Evolutionary conservation across 2,888 invertebrate genomes (phyloP), one percentile per base, ranked within the genome.

Genomic region (Eurytoma adleriae): DNA sequence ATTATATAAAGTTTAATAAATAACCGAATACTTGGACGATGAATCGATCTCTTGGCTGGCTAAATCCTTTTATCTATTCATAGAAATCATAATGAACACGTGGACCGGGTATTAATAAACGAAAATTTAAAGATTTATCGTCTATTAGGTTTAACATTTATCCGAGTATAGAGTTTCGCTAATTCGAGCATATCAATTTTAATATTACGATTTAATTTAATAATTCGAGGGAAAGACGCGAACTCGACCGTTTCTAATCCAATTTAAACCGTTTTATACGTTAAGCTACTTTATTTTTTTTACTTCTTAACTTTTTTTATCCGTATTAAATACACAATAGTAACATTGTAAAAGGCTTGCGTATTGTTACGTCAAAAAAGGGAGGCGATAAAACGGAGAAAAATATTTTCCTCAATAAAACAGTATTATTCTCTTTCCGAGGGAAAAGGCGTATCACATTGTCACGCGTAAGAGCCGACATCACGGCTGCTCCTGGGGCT

Each of bases 41-140:
- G 50, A 69, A 80, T 80, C 72, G 76, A 72, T 72, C 72, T 67
- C 59, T 69, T 77, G 73, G 72, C 73, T 69, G 20, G 14, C n/a
- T 10, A 57, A n/a, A 40, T 59, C 57, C 59, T 77, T 57, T 68
- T 56, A 57, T 54, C 56, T 73, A 77, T 80, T 80, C 67, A 56
- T 64, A 73, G 69, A 73, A 73, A 59, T 16, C 40, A 69, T 74
- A 68, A 62, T 62, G 50, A 62, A 40, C 30, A 64, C 16, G 40
- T 54, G 27, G 69, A 62, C 24, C 13, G 62, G n/a, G 18, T 86
- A 85, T 61, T 79, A 79, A 69, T 78, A 73, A 68, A 68, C 50
- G 54, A n/a, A 48, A 48, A 48, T 18, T 50, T 24, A 52, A 64
- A 40, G 40, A 40, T 10, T 7, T 1, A 1, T 40, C 40, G 40